A percentile compares a stretch with the other conserved stretches of the same genome.
These are phyloP conservation scores for Sweltsa coloradensis DNA, from an alignment of 1,140 invertebrate genomes.

Conservation along the genomic window DNA sequence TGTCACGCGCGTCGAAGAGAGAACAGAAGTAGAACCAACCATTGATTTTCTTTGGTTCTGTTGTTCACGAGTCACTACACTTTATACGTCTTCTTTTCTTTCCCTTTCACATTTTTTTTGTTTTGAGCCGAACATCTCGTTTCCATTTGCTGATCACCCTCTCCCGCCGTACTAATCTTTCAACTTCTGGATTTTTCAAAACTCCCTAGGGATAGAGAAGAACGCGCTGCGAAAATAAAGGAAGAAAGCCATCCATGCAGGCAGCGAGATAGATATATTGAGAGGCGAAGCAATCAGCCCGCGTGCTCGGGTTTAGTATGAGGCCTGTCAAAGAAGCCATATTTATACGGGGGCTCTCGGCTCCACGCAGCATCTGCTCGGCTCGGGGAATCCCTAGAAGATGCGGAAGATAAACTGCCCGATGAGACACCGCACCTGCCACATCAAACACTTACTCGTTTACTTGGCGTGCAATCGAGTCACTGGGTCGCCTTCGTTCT, in stretches of 20 bases:
- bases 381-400: too few relatives aligned
- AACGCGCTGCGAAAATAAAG: not conserved
- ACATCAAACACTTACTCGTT: too few relatives aligned
- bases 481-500: too few relatives aligned
- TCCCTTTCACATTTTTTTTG: not conserved
- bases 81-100: not conserved
- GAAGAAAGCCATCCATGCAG: not conserved
- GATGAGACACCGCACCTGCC: too few relatives aligned
- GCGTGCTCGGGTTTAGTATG: slow-evolving; percentile 7
- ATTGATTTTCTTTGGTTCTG: too few relatives aligned
- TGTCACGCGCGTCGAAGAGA: too few relatives aligned
- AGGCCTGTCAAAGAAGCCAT: slow-evolving; percentile 10
- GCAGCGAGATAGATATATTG: slow-evolving; percentile 1
- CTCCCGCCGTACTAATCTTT: not conserved
- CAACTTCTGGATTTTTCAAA: slow-evolving; percentile 9
- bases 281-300: slow-evolving; percentile 8
- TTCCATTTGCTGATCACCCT: slow-evolving; percentile 10
- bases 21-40: too few relatives aligned
- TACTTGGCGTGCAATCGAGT: too few relatives aligned
- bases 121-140: slow-evolving; percentile 4
- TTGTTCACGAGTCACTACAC: too few relatives aligned
- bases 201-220: not conserved
- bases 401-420: too few relatives aligned
- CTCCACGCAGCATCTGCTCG: too few relatives aligned
- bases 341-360: slow-evolving; percentile 7